These are phyloP conservation scores for Apotomis turbidana DNA, from an alignment of 2,888 invertebrate genomes.

Conservation along the genomic window DNA sequence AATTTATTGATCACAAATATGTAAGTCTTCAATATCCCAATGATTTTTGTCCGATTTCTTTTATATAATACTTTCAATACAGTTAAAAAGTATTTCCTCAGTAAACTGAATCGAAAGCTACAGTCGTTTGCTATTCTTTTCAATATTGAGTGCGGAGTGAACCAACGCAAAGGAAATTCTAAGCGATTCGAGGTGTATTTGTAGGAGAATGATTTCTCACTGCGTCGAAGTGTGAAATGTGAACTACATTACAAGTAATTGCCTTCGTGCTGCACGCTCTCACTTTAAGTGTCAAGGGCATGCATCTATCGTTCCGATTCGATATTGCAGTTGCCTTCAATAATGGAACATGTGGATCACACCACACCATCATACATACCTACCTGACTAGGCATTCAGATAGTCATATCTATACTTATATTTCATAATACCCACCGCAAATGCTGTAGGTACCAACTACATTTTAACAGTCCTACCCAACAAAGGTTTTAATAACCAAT, in stretches of 20 bases:
- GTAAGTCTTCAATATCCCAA: too few relatives aligned
- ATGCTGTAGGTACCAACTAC: too few relatives aligned
- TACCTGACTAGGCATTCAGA: neutral
- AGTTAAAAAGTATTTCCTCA: too few relatives aligned
- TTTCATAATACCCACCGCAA: too few relatives aligned
- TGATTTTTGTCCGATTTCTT: too few relatives aligned
- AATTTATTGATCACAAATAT: too few relatives aligned
- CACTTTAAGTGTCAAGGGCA: conserved; percentile 43
- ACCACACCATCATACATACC: neutral
- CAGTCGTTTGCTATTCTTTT: neutral
- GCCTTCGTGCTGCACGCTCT: conserved; percentile 64
- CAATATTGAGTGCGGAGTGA: conserved; percentile 42
- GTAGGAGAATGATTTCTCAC: conserved; percentile 47
- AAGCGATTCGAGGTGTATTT: conserved; percentile 45
- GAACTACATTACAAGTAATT: conserved; percentile 60
- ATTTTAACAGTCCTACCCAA: too few relatives aligned
- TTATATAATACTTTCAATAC: too few relatives aligned
- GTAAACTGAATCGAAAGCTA: too few relatives aligned
- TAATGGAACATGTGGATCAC: conserved; percentile 21
- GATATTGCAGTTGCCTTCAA: conserved; percentile 39
- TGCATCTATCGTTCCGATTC: conserved; percentile 44
- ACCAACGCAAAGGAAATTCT: conserved; percentile 45
- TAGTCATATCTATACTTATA: neutral
- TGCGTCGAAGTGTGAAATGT: conserved; percentile 60
- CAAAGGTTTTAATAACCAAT: too few relatives aligned